phyloP scores from a whole-genome alignment of 2,797 vertebrate genomes.

The Enteromius anoplus region DNA sequence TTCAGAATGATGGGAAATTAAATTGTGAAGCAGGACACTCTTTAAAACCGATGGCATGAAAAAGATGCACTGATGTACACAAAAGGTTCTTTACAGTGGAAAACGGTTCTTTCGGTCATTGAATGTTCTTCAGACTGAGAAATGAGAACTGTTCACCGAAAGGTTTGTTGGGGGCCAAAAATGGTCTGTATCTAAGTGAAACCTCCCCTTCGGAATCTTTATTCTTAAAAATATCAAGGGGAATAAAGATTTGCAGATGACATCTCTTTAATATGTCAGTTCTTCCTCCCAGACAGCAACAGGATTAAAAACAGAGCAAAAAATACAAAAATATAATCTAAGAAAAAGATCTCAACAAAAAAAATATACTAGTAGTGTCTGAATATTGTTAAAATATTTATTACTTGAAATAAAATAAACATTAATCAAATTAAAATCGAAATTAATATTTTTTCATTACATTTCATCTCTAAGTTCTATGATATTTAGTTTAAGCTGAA shows the following conservation, averaged over 20 bases:
- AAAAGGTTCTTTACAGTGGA: neutral
- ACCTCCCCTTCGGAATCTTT: neutral
- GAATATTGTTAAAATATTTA: neutral
- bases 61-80: neutral
- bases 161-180: neutral
- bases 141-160: neutral
- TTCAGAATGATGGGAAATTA: conserved; percentile 13
- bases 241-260: neutral
- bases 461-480: no score
- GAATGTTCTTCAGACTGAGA: neutral
- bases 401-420: no score
- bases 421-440: no score
- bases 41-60: neutral
- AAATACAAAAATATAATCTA: neutral
- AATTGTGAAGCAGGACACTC: neutral
- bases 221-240: neutral
- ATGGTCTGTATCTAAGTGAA: neutral
- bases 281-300: neutral
- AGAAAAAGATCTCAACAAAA: neutral
- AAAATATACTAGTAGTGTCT: neutral
- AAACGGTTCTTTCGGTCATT: neutral
- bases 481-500: neutral
- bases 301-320: neutral
- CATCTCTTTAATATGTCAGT: neutral
- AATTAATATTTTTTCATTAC: no score